A percentile compares a stretch with the other conserved stretches of the same genome.
Evolutionary conservation across 2,888 invertebrate species (phyloP).

Genomic region (Sinohyriopsis cumingii): DNA sequence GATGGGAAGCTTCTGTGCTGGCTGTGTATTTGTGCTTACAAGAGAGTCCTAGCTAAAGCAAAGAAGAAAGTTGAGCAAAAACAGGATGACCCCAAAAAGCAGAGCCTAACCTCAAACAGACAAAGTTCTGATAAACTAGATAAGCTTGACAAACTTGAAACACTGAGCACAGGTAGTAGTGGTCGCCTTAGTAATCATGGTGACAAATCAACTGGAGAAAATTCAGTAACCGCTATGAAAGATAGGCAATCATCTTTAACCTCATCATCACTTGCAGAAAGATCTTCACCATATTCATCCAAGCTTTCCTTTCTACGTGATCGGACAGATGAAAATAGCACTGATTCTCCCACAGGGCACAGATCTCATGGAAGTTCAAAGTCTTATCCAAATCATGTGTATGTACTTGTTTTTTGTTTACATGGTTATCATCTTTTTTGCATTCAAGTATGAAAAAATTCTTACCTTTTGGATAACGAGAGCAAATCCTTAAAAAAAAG

Average conservation of each 20-base stretch:
- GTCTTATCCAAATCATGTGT: no score
- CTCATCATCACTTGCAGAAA: slow-evolving; percentile 22
- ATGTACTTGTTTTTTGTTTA: no score
- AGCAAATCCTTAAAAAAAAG: no score
- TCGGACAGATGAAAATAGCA: slow-evolving; percentile 37
- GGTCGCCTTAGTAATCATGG: slow-evolving; percentile 30
- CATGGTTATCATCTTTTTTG: no score
- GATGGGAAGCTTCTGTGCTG: slow-evolving; percentile 96
- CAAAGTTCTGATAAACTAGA: slow-evolving; percentile 38
- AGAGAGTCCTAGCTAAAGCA: slow-evolving; percentile 91
- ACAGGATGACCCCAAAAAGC: slow-evolving; percentile 48
- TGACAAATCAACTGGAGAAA: slow-evolving; percentile 36
- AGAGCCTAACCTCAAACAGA: slow-evolving; percentile 35
- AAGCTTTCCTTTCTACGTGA: slow-evolving; percentile 37
- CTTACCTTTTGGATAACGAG: no score
- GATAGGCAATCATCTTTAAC: slow-evolving; percentile 24
- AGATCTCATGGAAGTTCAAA: no score
- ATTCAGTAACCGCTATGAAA: slow-evolving; percentile 30
- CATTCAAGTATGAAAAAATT: no score
- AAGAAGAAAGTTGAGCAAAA: slow-evolving; percentile 19
- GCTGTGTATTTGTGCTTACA: slow-evolving; percentile 94
- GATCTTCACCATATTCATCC: slow-evolving; percentile 37
- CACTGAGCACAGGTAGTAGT: slow-evolving; percentile 30
- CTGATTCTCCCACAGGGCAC: slow-evolving; percentile 17
- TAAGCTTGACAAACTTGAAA: slow-evolving; percentile 36